Evolutionary conservation across 2,113 vertebrate species (phyloP).

Genomic region (Strix uralensis): DNA sequence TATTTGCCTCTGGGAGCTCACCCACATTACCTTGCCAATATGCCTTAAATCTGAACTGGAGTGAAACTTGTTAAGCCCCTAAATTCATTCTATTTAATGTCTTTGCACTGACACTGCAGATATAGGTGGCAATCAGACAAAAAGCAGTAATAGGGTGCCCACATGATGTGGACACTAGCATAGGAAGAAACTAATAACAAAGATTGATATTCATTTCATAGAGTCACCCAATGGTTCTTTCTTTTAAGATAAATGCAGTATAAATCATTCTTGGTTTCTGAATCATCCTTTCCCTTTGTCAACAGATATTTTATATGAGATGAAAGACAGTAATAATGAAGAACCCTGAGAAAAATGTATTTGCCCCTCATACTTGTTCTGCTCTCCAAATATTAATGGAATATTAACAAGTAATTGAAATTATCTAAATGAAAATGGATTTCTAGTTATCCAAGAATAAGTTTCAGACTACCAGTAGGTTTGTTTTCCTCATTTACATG

Average conservation of each 20-base stretch:
- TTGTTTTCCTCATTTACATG: neutral
- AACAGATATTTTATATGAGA: neutral
- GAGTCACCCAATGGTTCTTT: neutral
- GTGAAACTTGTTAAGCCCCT: neutral
- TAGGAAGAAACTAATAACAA: neutral
- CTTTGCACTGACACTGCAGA: neutral
- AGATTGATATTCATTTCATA: neutral
- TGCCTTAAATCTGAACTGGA: neutral
- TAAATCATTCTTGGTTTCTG: neutral
- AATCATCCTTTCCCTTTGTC: neutral
- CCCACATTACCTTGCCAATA: neutral
- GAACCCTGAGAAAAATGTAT: neutral
- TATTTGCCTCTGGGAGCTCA: neutral
- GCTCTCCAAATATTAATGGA: neutral
- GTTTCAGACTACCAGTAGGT: neutral
- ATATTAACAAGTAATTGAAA: neutral
- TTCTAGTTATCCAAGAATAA: neutral
- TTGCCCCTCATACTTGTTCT: neutral
- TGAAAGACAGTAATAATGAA: neutral
- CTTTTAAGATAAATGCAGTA: neutral
- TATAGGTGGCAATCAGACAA: neutral
- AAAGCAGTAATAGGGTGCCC: neutral
- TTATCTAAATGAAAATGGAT: neutral
- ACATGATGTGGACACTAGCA: neutral
- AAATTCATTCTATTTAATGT: neutral